A percentile compares a stretch with the other conserved stretches of the same genome.
phyloP scores from a whole-genome alignment of 2,113 vertebrate species.

The Pipra filicauda region DNA sequence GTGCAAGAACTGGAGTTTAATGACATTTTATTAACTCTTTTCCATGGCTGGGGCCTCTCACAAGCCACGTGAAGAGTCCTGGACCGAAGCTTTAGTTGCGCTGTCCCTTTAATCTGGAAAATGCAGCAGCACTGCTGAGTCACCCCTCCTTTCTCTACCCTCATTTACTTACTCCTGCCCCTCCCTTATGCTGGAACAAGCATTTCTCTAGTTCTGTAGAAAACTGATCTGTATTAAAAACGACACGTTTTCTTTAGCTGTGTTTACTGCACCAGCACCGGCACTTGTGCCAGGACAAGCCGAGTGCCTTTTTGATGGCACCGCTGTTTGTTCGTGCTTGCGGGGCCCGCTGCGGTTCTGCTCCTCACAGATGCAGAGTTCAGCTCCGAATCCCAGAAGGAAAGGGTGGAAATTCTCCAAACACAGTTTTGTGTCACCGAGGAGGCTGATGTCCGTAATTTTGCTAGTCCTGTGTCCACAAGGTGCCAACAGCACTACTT shows the following conservation, averaged over 20 bases:
- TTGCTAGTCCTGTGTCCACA: neutral
- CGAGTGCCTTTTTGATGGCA: neutral
- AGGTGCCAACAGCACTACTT: neutral
- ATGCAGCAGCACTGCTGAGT: neutral
- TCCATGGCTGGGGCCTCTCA: neutral
- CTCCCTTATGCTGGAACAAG: neutral
- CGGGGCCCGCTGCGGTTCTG: rapidly evolving
- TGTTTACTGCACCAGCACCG: neutral
- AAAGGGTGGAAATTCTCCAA: neutral
- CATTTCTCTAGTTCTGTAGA: neutral
- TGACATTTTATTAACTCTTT: neutral
- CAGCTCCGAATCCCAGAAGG: neutral
- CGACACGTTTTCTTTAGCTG: neutral
- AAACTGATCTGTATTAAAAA: neutral
- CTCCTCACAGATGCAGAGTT: neutral
- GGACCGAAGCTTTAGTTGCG: neutral
- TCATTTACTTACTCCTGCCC: neutral
- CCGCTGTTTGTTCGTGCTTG: neutral
- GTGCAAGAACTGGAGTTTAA: neutral
- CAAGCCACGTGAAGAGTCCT: rapidly evolving
- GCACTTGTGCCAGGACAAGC: neutral
- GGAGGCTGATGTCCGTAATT: neutral
- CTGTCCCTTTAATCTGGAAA: neutral
- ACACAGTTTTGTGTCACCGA: neutral
- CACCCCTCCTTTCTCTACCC: neutral